Base-by-base conservation (phyloP, 2,113 vertebrate species). In the Onychostruthus taczanowskii region DNA sequence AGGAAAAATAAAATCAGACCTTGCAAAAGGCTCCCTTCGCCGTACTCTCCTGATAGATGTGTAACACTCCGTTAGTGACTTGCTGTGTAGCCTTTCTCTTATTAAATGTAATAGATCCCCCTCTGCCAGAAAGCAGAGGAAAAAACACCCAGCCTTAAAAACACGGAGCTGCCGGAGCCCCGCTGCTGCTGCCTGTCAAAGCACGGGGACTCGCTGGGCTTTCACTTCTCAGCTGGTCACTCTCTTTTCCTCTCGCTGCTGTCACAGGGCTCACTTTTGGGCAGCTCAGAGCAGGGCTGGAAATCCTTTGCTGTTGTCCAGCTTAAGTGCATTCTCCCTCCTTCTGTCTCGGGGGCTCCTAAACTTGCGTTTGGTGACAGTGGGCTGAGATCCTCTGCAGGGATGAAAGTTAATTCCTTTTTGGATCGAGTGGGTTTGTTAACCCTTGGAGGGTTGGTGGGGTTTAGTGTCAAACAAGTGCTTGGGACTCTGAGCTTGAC, bases 181-280 rank as follows among this genome's bases (percentile, higher is more conserved):
- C 62, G 96, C 98, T 98, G 98, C 92, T 77, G 95, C 98, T 98
- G 98, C 97, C 98, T 95, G 93, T 98, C 98, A 97, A 69, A 84
- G 91, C 89, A 3, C 19, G 27, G 92, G 59, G 62, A 43, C 89
- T 89, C 3, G n/a, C 74, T 33, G 92, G 67, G 74, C 47, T 97
- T 16, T 52, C 91, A 72, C 94, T 94, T 49, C 83, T 69, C 92
- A 0, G 12, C 90, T 39, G 75, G 72, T 44, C 76, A 14, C 92
- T 89, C 22, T 61, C 84, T 64, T 56, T 44, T 41, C 41, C 49
- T 77, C 49, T 22, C 5, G 43, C 79, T 70, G 83, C 80, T n/a
- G 39, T 35, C 10, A 3, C 64, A 11, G 81, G 49, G 82, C 55
- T 96, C 73, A 59, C 82, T 96, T 95, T 95, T 84, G 50, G 94